Evolutionary conservation across 23 tunicate species (phyloP).

Genomic region (Pegea sp.): DNA sequence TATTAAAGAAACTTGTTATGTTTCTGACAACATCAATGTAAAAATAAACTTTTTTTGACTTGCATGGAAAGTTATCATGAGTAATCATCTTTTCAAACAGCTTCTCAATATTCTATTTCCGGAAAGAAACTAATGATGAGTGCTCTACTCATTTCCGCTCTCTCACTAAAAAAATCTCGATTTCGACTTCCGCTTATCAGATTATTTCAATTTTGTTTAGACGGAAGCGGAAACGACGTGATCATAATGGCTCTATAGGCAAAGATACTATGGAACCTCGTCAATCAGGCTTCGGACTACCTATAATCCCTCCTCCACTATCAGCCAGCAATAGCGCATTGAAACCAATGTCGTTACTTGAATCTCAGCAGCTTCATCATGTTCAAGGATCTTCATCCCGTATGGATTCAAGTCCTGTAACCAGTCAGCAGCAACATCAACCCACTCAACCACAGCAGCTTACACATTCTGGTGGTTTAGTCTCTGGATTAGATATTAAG

Average conservation of each 20-base stretch:
- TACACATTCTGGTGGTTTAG: neutral
- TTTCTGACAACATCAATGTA: too few relatives aligned
- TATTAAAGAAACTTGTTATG: too few relatives aligned
- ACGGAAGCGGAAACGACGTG: conserved; percentile 83
- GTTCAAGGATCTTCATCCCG: neutral
- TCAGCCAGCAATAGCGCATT: conserved; percentile 16
- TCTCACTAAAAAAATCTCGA: too few relatives aligned
- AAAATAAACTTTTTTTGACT: too few relatives aligned
- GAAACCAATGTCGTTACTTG: conserved; percentile 2
- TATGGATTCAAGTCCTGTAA: neutral
- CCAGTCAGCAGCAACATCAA: conserved; percentile 3
- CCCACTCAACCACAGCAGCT: conserved; percentile 1
- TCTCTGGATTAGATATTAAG: conserved; percentile 27
- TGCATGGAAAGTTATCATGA: too few relatives aligned
- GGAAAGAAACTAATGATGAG: too few relatives aligned
- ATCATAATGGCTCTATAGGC: conserved; percentile 8
- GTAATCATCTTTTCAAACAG: too few relatives aligned
- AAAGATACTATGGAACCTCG: conserved; percentile 29
- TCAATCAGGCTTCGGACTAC: conserved; percentile 59
- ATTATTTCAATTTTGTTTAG: conserved; percentile 47
- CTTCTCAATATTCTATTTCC: too few relatives aligned
- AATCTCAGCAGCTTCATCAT: conserved; percentile 7
- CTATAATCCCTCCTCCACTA: conserved; percentile 77
- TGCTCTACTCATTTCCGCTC: too few relatives aligned
- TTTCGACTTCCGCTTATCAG: too few relatives aligned